Evolutionary conservation across 2,797 vertebrate species (phyloP).

Genomic region (Cuniculus paca): DNA sequence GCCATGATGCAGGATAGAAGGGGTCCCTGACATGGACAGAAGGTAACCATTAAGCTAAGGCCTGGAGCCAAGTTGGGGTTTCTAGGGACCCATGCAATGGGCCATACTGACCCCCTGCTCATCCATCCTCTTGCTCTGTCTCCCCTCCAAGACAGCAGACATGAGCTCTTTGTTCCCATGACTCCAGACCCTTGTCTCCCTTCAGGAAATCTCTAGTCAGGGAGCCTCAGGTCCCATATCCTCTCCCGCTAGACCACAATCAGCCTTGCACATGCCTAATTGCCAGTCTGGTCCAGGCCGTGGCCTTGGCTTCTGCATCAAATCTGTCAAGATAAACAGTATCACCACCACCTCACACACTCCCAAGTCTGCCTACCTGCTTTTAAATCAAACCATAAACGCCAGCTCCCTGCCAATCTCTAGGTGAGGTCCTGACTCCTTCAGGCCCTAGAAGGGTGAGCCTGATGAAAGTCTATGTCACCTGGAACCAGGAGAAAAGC

Average conservation of each 20-base stretch:
- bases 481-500: background rate
- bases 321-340: background rate
- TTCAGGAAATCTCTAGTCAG: background rate
- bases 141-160: background rate
- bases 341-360: background rate
- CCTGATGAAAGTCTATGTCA: background rate
- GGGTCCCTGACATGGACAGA: background rate
- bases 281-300: background rate
- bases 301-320: background rate
- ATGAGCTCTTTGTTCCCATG: background rate
- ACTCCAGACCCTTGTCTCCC: background rate
- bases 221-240: background rate
- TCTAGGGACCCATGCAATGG: background rate
- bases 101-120: accelerated
- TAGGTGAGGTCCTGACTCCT: background rate
- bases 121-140: background rate
- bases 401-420: too few relatives aligned
- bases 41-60: background rate
- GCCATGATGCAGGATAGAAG: background rate
- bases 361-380: background rate
- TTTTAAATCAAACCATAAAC: background rate
- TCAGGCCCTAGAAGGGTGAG: background rate
- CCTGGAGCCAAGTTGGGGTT: background rate
- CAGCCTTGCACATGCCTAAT: background rate
- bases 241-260: background rate